Percentiles rank a stretch among this genome's conserved stretches.
These are phyloP conservation scores for Aphaenogaster floridana DNA, from an alignment of 1,140 invertebrate species.

Conservation along the genomic window DNA sequence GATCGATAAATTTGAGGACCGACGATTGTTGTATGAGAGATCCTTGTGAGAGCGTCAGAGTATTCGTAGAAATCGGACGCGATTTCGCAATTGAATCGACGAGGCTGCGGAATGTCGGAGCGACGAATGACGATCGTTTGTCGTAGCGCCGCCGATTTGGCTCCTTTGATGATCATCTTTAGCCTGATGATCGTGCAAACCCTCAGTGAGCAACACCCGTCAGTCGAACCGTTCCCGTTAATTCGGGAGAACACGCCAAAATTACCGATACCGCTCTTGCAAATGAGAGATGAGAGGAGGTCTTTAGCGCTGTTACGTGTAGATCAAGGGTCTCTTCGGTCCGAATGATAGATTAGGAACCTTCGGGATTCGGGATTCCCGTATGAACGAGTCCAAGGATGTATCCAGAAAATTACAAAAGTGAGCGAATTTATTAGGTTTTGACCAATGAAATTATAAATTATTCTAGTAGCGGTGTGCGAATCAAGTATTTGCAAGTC, in stretches of 20 bases:
- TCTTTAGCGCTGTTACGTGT: not conserved
- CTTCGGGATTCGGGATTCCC: not conserved
- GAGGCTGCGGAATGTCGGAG: not conserved
- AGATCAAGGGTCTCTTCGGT: not conserved
- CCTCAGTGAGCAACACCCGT: not conserved
- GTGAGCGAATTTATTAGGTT: no score
- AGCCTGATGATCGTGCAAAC: slow-evolving; percentile 50
- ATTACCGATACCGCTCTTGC: slow-evolving; percentile 55
- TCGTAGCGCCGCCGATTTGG: slow-evolving; percentile 31
- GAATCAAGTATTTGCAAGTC: no score
- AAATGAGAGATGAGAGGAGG: slow-evolving; percentile 55
- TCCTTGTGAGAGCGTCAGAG: not conserved
- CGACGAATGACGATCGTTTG: not conserved
- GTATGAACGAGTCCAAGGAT: not conserved
- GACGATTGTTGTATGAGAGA: not conserved
- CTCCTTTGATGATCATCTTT: slow-evolving; percentile 64
- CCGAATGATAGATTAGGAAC: not conserved
- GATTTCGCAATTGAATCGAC: not conserved
- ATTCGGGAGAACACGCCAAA: slow-evolving; percentile 57
- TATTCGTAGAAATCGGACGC: not conserved
- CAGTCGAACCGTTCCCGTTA: slow-evolving; percentile 29
- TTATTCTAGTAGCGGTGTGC: no score
- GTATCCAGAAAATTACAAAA: not conserved
- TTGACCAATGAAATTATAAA: no score
- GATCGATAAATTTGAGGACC: not conserved